These are phyloP conservation scores for Agriopis leucophaearia DNA, from an alignment of 2,888 invertebrate genomes.

Conservation along the genomic window DNA sequence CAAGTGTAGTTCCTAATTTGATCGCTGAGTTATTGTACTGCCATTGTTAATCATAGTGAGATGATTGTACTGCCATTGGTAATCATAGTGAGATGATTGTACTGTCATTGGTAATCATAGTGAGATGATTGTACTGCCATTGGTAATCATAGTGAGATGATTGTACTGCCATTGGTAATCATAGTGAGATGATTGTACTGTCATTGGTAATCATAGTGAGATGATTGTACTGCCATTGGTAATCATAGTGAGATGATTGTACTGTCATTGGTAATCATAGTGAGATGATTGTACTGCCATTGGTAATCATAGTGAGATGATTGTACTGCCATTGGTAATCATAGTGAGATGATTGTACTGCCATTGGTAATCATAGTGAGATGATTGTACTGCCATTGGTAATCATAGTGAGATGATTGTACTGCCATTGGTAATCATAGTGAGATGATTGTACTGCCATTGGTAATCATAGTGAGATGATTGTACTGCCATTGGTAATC, in stretches of 20 bases:
- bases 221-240: background rate
- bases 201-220: background rate
- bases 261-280: background rate
- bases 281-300: background rate
- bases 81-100: background rate
- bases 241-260: background rate
- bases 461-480: background rate
- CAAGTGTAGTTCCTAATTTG: too few relatives aligned
- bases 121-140: background rate
- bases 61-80: too few relatives aligned
- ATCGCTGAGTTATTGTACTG: too few relatives aligned
- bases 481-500: background rate
- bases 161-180: background rate
- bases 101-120: background rate
- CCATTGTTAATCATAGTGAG: too few relatives aligned
- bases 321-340: background rate
- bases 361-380: background rate
- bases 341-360: background rate
- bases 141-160: background rate
- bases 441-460: background rate
- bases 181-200: background rate
- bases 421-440: background rate
- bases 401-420: background rate
- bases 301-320: background rate
- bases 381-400: background rate